A percentile compares a stretch with the other conserved stretches of the same genome.
Conservation (phyloP, 2,797 vertebrate species). For the Lepus oiostolus region DNA sequence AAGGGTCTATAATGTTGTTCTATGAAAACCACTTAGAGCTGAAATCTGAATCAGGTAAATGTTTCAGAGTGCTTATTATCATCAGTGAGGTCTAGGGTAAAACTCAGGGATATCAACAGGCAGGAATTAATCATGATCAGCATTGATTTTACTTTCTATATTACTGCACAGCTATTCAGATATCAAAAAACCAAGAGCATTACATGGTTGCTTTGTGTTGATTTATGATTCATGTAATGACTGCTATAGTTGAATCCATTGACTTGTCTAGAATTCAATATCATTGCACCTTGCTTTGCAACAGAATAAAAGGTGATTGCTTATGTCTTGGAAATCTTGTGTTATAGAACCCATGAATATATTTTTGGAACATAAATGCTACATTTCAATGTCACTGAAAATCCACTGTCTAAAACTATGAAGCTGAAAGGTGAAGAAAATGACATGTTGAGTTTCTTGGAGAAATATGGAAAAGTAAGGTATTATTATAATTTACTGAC, state of each 20-base stretch:
- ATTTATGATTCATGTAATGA: constrained; percentile 68
- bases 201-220: background rate
- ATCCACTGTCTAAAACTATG: constrained; percentile 56
- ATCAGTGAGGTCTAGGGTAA: constrained; percentile 62
- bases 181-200: constrained; percentile 15
- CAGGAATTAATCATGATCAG: constrained; percentile 72
- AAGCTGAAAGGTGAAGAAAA: constrained; percentile 43
- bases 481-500: background rate
- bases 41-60: constrained; percentile 69
- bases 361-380: constrained; percentile 66
- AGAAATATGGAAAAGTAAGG: background rate
- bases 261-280: constrained; percentile 52
- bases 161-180: constrained; percentile 52
- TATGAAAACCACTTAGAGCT: constrained; percentile 47
- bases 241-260: constrained; percentile 21
- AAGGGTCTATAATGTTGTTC: constrained; percentile 67
- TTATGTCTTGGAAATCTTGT: constrained; percentile 52
- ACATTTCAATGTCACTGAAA: constrained; percentile 73
- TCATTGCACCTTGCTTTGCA: constrained; percentile 29
- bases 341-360: constrained; percentile 45
- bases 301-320: constrained; percentile 51
- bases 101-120: constrained; percentile 10
- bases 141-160: constrained; percentile 74
- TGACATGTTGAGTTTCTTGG: background rate
- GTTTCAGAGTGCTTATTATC: constrained; percentile 76